Evolutionary conservation across 2,113 vertebrate genomes (phyloP).

Genomic region (Microtus richardsoni): DNA sequence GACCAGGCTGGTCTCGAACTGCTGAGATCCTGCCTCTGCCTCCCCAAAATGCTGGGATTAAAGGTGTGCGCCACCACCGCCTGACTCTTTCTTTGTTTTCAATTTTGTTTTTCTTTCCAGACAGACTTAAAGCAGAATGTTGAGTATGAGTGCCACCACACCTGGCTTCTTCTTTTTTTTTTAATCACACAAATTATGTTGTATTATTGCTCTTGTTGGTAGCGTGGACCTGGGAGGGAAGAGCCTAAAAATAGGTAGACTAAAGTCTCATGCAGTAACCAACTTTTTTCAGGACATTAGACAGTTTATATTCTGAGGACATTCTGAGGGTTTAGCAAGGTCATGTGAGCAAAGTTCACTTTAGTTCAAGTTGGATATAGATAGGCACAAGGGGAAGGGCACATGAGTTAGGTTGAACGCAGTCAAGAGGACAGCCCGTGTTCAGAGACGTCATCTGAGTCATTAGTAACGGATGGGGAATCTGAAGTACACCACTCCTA

Average conservation of each 20-base stretch:
- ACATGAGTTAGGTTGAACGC: neutral
- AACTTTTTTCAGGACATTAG: neutral
- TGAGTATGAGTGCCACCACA: neutral
- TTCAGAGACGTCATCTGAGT: neutral
- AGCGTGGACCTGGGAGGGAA: neutral
- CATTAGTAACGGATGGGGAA: neutral
- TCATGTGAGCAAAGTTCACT: neutral
- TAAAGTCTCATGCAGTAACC: neutral
- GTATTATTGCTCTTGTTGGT: neutral
- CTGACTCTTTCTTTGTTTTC: too few relatives aligned
- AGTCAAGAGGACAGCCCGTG: neutral
- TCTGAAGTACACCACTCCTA: neutral
- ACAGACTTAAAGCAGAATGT: too few relatives aligned
- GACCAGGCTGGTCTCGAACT: too few relatives aligned
- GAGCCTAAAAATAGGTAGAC: neutral
- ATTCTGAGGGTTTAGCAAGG: neutral
- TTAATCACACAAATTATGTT: conserved; percentile 24
- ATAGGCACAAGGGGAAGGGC: too few relatives aligned
- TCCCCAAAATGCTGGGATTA: too few relatives aligned
- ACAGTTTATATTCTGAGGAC: neutral
- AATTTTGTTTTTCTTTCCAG: too few relatives aligned
- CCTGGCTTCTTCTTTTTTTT: neutral
- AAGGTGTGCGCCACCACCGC: too few relatives aligned
- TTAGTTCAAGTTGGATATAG: too few relatives aligned
- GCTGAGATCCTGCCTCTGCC: too few relatives aligned